These are phyloP conservation scores for Drosophila seclusa DNA, from an alignment of 2,888 invertebrate species.

Conservation along the genomic window DNA sequence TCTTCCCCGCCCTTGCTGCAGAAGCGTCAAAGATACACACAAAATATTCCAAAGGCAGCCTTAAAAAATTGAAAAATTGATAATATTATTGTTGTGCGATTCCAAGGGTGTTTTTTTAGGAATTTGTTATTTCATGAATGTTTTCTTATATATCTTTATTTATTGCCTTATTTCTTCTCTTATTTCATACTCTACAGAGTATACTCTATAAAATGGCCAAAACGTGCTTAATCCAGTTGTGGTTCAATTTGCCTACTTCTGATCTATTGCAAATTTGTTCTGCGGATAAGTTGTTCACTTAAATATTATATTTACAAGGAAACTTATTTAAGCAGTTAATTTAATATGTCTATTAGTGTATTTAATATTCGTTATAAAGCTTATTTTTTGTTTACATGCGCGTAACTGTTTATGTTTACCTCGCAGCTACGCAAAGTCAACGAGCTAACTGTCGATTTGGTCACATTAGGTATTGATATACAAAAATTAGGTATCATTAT, in stretches of 20 bases:
- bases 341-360: not conserved
- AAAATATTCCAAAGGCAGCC: not conserved
- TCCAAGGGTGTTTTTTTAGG: not conserved
- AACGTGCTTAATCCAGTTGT: not conserved
- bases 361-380: not conserved
- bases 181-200: not conserved
- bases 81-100: not conserved
- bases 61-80: conserved; percentile 1
- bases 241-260: not conserved
- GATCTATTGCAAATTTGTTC: not conserved
- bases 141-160: not conserved
- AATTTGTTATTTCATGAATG: not conserved
- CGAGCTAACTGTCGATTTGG: not conserved
- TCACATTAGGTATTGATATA: conserved; percentile 2
- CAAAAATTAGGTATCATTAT: conserved; percentile 11
- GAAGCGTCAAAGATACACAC: not conserved
- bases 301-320: not conserved
- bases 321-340: not conserved
- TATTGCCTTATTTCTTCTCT: not conserved
- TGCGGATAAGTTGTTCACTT: not conserved
- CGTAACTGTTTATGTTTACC: not conserved
- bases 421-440: conserved; percentile 9
- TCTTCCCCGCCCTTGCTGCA: not conserved
- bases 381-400: not conserved
- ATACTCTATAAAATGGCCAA: not conserved